Conservation (phyloP, 2,888 invertebrate species). For the Bombylius major region DNA sequence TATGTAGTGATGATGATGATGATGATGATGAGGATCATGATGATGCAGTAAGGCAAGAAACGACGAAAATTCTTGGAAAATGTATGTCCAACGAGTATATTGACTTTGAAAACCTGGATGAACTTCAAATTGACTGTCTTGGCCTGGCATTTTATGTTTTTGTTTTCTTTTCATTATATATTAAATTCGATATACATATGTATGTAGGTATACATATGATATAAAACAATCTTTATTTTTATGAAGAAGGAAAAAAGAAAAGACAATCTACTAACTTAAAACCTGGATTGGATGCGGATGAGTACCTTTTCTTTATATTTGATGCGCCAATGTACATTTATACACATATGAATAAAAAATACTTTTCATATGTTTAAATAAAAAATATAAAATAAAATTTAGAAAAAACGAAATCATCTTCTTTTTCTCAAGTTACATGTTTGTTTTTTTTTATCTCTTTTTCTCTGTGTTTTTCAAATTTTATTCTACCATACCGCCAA, state of each 20-base stretch:
- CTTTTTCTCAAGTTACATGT: no score
- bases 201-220: no score
- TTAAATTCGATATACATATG: no score
- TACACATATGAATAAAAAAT: no score
- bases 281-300: not conserved
- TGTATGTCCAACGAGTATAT: constrained; percentile 18
- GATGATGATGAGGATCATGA: constrained; percentile 5
- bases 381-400: no score
- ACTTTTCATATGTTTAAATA: no score
- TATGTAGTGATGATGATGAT: not conserved
- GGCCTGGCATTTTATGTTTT: not conserved
- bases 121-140: constrained; percentile 13
- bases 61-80: constrained; percentile 18
- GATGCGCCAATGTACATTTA: no score
- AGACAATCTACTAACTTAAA: not conserved
- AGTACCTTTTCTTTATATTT: not conserved
- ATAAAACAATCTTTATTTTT: no score
- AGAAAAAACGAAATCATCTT: no score
- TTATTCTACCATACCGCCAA: no score
- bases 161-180: not conserved
- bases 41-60: constrained; percentile 16
- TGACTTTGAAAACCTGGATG: constrained; percentile 18
- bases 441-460: no score
- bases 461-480: no score
- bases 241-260: not conserved